Percentiles rank a stretch among this genome's conserved stretches.
These are phyloP conservation scores for Malacoctenus gilli DNA, from an alignment of 2,797 vertebrate genomes.

Conservation along the genomic window DNA sequence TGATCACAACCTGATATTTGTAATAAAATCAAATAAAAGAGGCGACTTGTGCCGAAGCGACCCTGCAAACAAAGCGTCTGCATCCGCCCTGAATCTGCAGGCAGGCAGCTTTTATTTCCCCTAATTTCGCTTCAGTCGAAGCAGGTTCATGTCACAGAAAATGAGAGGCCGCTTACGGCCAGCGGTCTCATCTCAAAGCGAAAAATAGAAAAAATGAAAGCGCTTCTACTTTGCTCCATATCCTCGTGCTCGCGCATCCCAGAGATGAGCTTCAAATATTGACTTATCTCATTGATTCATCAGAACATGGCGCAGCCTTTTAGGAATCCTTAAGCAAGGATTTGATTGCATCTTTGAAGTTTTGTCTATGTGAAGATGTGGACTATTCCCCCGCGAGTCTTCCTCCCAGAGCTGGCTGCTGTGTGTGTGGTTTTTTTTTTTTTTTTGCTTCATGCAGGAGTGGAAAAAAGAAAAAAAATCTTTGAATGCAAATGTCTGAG, in stretches of 20 bases:
- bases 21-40: too few species aligned
- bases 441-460: slow-evolving; percentile 19
- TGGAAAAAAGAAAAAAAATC: slow-evolving; percentile 22
- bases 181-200: slow-evolving; percentile 28
- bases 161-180: slow-evolving; percentile 37
- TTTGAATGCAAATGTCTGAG: slow-evolving; percentile 23
- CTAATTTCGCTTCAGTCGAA: slow-evolving; percentile 15
- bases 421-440: slow-evolving; percentile 3
- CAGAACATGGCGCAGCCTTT: slow-evolving; percentile 58
- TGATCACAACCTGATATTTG: too few species aligned
- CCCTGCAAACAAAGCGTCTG: too few species aligned
- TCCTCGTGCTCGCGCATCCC: slow-evolving; percentile 19
- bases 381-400: slow-evolving; percentile 33
- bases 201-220: slow-evolving; percentile 5
- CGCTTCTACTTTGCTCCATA: slow-evolving; percentile 36
- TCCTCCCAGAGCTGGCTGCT: slow-evolving; percentile 25
- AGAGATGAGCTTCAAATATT: slow-evolving; percentile 61
- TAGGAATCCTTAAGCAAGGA: slow-evolving; percentile 63
- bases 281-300: slow-evolving; percentile 65
- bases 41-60: too few species aligned
- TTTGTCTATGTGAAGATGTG: slow-evolving; percentile 45
- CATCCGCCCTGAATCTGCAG: slow-evolving; percentile 4
- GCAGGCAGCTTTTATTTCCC: background rate
- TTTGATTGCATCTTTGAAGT: slow-evolving; percentile 63
- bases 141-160: slow-evolving; percentile 14